A percentile compares a stretch with the other conserved stretches of the same genome.
phyloP scores from a whole-genome alignment of 1,140 invertebrate genomes.

The Coptotermes formosanus region DNA sequence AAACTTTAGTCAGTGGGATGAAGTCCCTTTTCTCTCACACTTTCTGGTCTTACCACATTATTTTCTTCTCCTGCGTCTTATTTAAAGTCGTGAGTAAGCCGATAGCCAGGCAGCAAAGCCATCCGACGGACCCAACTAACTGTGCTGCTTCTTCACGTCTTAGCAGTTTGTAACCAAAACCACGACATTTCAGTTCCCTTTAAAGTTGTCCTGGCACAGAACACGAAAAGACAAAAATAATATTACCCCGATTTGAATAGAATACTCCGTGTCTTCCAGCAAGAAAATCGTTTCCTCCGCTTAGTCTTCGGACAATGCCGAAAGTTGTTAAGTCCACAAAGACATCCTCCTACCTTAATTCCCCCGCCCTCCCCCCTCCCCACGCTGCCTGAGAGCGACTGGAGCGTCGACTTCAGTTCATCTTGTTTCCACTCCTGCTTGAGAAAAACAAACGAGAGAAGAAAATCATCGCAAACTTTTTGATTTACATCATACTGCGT shows the following conservation, averaged over 20 bases:
- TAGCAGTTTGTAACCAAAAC: background rate
- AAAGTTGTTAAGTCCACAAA: conserved; percentile 24
- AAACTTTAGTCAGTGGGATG: background rate
- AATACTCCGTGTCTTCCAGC: background rate
- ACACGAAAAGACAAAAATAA: background rate
- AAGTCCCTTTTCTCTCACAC: background rate
- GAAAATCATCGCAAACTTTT: background rate
- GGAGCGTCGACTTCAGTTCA: background rate
- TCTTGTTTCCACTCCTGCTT: background rate
- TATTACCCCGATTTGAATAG: background rate
- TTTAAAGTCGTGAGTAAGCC: background rate
- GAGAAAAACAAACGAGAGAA: conserved; percentile 11
- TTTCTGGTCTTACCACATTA: background rate
- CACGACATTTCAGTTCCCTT: background rate
- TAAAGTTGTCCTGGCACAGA: background rate
- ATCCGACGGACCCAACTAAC: background rate
- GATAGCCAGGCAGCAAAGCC: background rate
- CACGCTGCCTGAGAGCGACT: background rate
- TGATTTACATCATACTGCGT: background rate
- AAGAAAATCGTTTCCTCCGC: conserved; percentile 22
- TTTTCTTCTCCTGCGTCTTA: background rate
- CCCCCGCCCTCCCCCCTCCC: background rate
- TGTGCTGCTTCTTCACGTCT: background rate
- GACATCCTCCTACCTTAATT: background rate
- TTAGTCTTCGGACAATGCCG: conserved; percentile 21